Evolutionary conservation across 2,888 invertebrate genomes (phyloP).

Genomic region (Sinhomidia bicolor): DNA sequence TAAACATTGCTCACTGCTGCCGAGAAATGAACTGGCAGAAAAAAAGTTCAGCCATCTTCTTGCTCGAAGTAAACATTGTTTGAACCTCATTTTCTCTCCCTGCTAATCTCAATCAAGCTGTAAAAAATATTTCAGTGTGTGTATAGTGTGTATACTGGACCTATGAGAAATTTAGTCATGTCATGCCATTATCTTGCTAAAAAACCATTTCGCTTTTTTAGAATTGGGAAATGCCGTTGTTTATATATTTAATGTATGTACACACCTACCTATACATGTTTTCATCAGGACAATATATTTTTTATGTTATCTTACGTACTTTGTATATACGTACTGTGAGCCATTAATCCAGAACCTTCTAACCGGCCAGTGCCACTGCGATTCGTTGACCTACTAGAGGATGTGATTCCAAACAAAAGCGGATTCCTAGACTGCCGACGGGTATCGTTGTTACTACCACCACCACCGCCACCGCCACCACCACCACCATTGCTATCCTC

Average conservation of each 20-base stretch:
- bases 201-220: background rate
- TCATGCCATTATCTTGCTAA: too few species aligned
- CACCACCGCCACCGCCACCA: background rate
- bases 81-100: background rate
- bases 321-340: slow-evolving; percentile 71
- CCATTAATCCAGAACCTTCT: slow-evolving; percentile 71
- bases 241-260: background rate
- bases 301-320: slow-evolving; percentile 57
- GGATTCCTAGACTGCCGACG: slow-evolving; percentile 51
- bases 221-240: background rate
- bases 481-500: background rate
- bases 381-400: slow-evolving; percentile 42
- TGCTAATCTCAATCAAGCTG: background rate
- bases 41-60: background rate
- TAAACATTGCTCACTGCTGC: background rate
- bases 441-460: background rate
- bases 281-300: background rate
- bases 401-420: slow-evolving; percentile 52
- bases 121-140: background rate
- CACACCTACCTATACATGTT: background rate
- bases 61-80: background rate
- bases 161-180: background rate
- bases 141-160: too few species aligned
- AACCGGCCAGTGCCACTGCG: slow-evolving; percentile 40
- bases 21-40: background rate